Base-by-base conservation (phyloP, 37 sponge, comb jelly and placozoan genomes). In the Chondrilla cf. caribensis region DNA sequence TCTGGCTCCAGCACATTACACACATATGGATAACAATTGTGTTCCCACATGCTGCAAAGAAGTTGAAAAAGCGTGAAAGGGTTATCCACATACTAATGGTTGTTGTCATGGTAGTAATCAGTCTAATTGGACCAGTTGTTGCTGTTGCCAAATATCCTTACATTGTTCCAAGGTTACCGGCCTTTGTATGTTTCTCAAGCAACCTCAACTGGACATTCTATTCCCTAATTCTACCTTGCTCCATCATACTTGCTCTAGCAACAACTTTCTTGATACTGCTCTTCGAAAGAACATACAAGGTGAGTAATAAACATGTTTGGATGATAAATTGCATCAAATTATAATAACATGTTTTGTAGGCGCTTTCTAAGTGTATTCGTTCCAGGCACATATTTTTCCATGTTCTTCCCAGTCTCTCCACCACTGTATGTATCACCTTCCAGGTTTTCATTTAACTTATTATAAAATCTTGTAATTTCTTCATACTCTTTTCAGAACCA, bases 21-120 rank as follows among this genome's bases (percentile, higher is more conserved):
- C 68, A 67, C 68, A 67, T 67, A 33, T 67, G 68, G 68, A 67
- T 67, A 29, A 29, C 68, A 67, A 33, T 67, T 28, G 68, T 17
- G 17, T 25, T 67, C 11, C 68, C 68, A 29, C 32, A 67, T 28
- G 2, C 29, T 33, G 35, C 68, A 67, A 67, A 33, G 35, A 67
- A 28, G 4, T 17, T 67, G 68, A 67, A 8, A 4, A 67, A 67
- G 68, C 29, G 29, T 7, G 35, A 67, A 17, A 67, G 1, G 7
- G 3, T 29, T 33, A 33, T 28, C 35, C 68, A 67, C 29, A 32
- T 26, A 31, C 2, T 67, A 28, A 33, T 33, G 17, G 35, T 67
- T 67, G 68, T 67, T 31, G 31, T 67, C 31, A 67, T 67, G 1
- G 35, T 67, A 1, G 17, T 6, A 33, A 26, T 67, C 32, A 33